Conservation (phyloP, 2,797 vertebrate species). For the Limnodromus scolopaceus region DNA sequence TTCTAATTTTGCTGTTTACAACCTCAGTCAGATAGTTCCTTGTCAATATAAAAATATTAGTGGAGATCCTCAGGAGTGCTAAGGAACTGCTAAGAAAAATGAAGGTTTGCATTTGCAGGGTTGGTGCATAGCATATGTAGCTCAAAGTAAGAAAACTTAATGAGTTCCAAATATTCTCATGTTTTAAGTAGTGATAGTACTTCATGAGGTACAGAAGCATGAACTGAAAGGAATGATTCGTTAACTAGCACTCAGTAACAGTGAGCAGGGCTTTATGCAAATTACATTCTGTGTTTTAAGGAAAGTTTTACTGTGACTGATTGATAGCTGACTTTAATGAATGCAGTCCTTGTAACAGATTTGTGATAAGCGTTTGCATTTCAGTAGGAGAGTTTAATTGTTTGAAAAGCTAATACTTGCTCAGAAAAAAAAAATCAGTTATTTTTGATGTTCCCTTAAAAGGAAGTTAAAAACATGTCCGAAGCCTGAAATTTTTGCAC, state of each 20-base stretch:
- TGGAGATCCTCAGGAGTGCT: neutral
- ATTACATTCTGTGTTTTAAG: neutral
- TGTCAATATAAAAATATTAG: neutral
- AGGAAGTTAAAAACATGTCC: neutral
- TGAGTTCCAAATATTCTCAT: neutral
- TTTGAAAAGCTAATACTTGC: slow-evolving; percentile 16
- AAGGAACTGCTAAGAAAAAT: neutral
- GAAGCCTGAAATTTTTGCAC: neutral
- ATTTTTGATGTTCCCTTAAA: neutral
- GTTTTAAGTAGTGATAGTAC: neutral
- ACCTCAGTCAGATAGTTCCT: neutral
- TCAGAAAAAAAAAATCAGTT: neutral
- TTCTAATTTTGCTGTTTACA: neutral
- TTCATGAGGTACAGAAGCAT: neutral
- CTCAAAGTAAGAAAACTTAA: neutral
- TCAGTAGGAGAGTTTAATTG: neutral
- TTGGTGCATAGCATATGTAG: neutral
- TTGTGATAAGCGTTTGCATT: slow-evolving; percentile 25
- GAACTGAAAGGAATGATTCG: neutral
- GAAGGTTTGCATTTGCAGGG: neutral
- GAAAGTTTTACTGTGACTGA: slow-evolving; percentile 2
- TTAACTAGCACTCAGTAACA: neutral
- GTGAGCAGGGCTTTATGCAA: neutral
- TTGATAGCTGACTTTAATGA: slow-evolving; percentile 50
- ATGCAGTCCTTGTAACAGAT: neutral